Percentiles rank a stretch among this genome's conserved stretches.
phyloP scores from a whole-genome alignment of 2,113 vertebrate genomes.

The Laticauda laticaudata region DNA sequence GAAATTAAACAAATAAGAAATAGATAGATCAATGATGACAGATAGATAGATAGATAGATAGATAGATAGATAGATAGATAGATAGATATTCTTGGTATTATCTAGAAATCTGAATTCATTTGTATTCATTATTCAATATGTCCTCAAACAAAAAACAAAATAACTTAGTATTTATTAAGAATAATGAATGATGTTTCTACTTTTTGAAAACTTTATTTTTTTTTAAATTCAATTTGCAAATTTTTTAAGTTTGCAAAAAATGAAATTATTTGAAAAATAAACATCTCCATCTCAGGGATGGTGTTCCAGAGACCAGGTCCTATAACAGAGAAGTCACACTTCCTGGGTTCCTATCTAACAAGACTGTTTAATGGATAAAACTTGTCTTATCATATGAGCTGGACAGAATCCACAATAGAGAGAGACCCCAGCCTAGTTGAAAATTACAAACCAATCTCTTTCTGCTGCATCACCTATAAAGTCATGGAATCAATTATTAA shows the following conservation, averaged over 20 bases:
- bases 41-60: background rate
- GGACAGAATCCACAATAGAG: background rate
- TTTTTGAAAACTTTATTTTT: background rate
- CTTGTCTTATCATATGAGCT: background rate
- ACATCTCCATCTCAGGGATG: background rate
- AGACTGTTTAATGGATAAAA: background rate
- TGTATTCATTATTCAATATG: background rate
- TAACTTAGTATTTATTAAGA: background rate
- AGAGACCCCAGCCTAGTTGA: too few species aligned
- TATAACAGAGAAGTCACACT: background rate
- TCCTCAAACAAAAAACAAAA: background rate
- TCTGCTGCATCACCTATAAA: too few species aligned
- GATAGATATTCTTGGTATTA: background rate
- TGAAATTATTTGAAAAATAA: background rate
- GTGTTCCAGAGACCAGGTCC: background rate
- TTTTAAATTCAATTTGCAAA: too few species aligned
- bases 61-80: background rate
- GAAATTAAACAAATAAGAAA: background rate
- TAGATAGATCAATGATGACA: background rate
- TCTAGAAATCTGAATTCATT: background rate
- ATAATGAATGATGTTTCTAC: background rate
- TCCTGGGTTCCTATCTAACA: background rate
- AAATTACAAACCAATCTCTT: too few species aligned
- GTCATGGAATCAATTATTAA: too few species aligned
- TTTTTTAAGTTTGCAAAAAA: background rate